Percentiles rank a stretch among this genome's conserved stretches.
phyloP scores from a whole-genome alignment of 2,888 invertebrate species.

The Tridacna gigas region DNA sequence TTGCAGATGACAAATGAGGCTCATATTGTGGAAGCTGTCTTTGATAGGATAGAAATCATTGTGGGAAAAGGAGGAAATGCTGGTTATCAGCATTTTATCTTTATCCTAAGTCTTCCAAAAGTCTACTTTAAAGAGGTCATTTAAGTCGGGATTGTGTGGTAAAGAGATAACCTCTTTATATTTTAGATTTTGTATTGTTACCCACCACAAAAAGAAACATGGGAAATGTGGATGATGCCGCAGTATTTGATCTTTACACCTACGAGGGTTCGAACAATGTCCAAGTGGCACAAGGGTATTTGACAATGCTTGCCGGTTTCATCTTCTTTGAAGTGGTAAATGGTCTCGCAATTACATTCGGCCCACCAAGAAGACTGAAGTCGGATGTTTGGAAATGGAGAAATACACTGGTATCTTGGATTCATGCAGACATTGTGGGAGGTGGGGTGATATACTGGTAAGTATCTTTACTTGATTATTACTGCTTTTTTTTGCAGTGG shows the following conservation, averaged over 20 bases:
- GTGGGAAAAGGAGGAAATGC: too few relatives aligned
- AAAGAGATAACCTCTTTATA: too few relatives aligned
- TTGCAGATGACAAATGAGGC: too few relatives aligned
- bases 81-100: too few relatives aligned
- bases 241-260: slow-evolving; percentile 40
- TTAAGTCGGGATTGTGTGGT: too few relatives aligned
- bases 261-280: slow-evolving; percentile 52
- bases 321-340: slow-evolving; percentile 36
- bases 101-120: too few relatives aligned
- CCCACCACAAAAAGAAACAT: not conserved
- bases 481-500: too few relatives aligned
- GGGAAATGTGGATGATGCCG: slow-evolving; percentile 9
- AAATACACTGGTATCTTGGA: slow-evolving; percentile 77
- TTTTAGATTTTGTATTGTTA: too few relatives aligned
- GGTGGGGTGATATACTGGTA: slow-evolving; percentile 75
- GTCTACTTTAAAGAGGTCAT: too few relatives aligned
- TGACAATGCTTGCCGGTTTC: slow-evolving; percentile 11
- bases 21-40: too few relatives aligned
- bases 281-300: slow-evolving; percentile 27
- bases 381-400: slow-evolving; percentile 74
- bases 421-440: slow-evolving; percentile 74
- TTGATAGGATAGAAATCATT: too few relatives aligned
- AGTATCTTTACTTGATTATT: slow-evolving; percentile 57
- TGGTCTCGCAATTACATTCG: slow-evolving; percentile 24
- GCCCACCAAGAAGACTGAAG: slow-evolving; percentile 58